Evolutionary conservation across 2,113 vertebrate species (phyloP).

Genomic region (Glareola pratincola): DNA sequence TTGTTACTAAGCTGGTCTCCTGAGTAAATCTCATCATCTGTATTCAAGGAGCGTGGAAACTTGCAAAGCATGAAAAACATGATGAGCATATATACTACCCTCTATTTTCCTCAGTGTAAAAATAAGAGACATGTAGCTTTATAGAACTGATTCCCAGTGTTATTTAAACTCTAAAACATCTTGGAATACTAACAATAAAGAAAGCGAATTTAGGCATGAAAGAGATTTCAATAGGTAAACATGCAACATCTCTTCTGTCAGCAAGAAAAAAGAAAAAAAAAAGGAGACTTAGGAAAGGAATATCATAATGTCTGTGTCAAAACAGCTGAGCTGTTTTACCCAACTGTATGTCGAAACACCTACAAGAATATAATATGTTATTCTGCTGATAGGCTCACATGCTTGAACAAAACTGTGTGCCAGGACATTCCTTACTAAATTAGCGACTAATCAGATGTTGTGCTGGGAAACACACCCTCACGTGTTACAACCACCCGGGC

Average conservation of each 20-base stretch:
- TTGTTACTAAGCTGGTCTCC: background rate
- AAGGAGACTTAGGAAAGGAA: background rate
- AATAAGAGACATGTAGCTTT: background rate
- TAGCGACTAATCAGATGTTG: conserved; percentile 72
- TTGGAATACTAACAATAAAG: background rate
- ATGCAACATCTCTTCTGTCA: background rate
- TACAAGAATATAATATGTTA: conserved; percentile 56
- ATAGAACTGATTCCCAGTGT: background rate
- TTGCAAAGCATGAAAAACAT: background rate
- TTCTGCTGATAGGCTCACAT: conserved; percentile 57
- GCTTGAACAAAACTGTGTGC: conserved; percentile 16
- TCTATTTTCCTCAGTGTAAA: background rate
- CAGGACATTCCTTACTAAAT: conserved; percentile 69
- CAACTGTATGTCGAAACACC: background rate
- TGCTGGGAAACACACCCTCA: conserved; percentile 67
- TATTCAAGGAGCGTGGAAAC: background rate
- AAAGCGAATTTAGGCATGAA: background rate
- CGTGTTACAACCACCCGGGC: conserved; percentile 55
- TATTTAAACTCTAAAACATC: background rate
- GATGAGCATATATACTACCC: background rate
- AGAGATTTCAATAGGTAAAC: background rate
- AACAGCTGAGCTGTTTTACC: background rate
- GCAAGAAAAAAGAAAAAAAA: background rate
- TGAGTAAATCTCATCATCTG: background rate
- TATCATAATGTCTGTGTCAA: background rate